Evolutionary conservation across 2,797 vertebrate genomes (phyloP).

Genomic region (Falco naumanni): DNA sequence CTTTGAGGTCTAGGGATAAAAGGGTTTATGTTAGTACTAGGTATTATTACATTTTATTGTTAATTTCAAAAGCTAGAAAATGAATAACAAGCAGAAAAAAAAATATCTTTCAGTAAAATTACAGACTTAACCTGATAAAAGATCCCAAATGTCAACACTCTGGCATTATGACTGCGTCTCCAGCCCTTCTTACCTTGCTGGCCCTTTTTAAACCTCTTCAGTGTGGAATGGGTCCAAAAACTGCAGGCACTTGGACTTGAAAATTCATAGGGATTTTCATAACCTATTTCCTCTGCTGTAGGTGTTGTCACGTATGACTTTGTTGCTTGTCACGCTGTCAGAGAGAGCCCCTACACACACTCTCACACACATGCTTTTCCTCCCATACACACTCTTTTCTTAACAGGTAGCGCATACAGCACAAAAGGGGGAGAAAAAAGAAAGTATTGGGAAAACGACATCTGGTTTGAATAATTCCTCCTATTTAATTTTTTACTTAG

Average conservation of each 20-base stretch:
- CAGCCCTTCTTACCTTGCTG: neutral
- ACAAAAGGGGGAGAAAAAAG: neutral
- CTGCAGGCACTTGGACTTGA: neutral
- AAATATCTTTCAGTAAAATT: neutral
- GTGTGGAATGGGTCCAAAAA: neutral
- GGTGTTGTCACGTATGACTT: neutral
- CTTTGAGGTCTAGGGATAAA: constrained; percentile 69
- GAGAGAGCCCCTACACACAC: neutral
- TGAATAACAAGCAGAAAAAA: constrained; percentile 2
- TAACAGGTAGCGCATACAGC: constrained; percentile 24
- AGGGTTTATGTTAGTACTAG: constrained; percentile 32
- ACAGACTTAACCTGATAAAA: constrained; percentile 33
- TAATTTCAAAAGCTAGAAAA: constrained; percentile 61
- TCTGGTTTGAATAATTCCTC: neutral
- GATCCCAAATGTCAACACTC: neutral
- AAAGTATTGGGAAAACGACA: neutral
- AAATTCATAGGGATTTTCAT: constrained; percentile 13
- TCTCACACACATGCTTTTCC: neutral
- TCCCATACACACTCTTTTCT: neutral
- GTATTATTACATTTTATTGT: constrained; percentile 54
- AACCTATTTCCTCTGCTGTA: constrained; percentile 8
- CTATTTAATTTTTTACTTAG: constrained; percentile 16
- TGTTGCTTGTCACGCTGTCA: neutral
- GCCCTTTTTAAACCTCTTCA: neutral
- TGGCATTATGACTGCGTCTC: neutral